These are phyloP conservation scores for Balaeniceps rex DNA, from an alignment of 2,113 vertebrate genomes.

Conservation along the genomic window DNA sequence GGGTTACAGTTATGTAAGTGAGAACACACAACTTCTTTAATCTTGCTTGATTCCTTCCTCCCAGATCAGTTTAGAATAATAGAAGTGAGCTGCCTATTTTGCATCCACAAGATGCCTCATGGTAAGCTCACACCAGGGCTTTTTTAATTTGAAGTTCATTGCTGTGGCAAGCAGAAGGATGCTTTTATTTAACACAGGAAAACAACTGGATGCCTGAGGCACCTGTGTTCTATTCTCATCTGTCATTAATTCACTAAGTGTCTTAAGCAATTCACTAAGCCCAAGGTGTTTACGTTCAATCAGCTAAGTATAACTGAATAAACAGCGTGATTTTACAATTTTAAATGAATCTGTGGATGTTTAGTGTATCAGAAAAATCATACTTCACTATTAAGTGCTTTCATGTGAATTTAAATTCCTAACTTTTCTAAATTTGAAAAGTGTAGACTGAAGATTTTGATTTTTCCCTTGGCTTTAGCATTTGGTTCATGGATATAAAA, in stretches of 20 bases:
- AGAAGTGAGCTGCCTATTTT: background rate
- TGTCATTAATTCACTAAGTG: background rate
- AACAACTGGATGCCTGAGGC: background rate
- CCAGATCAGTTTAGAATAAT: background rate
- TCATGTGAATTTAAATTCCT: background rate
- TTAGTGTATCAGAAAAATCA: background rate
- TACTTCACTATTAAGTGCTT: background rate
- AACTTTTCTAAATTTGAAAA: background rate
- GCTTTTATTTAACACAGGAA: background rate
- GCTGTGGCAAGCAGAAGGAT: constrained; percentile 1
- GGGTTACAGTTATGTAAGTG: background rate
- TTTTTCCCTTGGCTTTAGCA: background rate
- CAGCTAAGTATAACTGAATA: background rate
- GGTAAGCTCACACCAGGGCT: background rate
- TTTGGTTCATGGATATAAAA: background rate
- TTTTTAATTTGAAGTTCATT: background rate
- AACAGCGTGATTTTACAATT: background rate
- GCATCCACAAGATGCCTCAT: background rate
- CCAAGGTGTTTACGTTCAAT: background rate
- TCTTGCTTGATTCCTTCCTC: background rate
- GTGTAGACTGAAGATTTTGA: background rate
- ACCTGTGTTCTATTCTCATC: background rate
- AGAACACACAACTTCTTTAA: background rate
- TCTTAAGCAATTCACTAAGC: background rate
- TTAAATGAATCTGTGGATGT: background rate